These are phyloP conservation scores for Mesocentrotus franciscanus DNA, from an alignment of 53 echinoderm and acorn worm species.

Conservation along the genomic window DNA sequence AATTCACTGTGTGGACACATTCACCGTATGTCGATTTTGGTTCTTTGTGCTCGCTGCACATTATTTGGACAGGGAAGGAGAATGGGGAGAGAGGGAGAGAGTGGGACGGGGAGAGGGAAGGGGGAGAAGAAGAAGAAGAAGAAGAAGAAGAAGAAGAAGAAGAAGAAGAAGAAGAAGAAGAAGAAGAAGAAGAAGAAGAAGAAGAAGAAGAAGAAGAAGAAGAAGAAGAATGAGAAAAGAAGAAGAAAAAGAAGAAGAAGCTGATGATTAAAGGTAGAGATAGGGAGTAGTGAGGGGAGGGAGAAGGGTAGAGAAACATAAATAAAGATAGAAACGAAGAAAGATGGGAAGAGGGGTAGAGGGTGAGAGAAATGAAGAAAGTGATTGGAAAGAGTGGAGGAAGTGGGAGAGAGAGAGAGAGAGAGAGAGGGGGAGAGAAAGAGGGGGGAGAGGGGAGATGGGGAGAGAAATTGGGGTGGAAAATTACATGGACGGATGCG, in stretches of 20 bases:
- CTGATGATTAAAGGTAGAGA: neutral
- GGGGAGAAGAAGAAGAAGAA: neutral
- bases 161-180: no score
- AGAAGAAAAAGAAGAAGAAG: no score
- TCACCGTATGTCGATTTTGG: slow-evolving; percentile 9
- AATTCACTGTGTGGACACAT: neutral
- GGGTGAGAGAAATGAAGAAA: neutral
- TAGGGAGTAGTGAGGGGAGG: neutral
- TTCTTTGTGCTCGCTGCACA: neutral
- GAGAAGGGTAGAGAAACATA: neutral
- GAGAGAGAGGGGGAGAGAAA: neutral
- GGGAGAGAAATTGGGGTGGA: no score
- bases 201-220: no score
- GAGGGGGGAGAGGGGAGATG: no score
- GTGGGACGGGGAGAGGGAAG: neutral
- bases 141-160: neutral
- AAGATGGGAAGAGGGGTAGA: neutral
- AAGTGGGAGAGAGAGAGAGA: neutral
- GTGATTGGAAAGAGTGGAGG: neutral
- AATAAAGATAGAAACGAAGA: neutral
- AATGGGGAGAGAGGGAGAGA: neutral
- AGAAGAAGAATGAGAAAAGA: no score
- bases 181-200: no score
- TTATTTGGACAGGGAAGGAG: neutral
- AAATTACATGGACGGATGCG: no score